These are phyloP conservation scores for Taurulus bubalis DNA, from an alignment of 2,113 vertebrate genomes.

Conservation along the genomic window DNA sequence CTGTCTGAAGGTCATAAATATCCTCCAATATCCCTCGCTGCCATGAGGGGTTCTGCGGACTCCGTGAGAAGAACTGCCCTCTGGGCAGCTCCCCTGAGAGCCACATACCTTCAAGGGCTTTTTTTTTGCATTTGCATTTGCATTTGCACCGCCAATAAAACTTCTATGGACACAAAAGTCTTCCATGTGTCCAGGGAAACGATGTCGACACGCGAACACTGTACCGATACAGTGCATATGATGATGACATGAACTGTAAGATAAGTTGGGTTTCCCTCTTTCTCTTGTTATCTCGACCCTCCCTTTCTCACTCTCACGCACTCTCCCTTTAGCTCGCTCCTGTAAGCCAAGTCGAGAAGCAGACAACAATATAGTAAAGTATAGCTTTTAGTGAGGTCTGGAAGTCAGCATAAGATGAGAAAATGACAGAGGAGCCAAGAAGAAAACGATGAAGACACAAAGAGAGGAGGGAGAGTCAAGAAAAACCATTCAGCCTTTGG, in stretches of 20 bases:
- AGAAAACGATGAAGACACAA: constrained; percentile 36
- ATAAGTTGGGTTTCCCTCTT: neutral
- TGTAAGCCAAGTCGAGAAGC: neutral
- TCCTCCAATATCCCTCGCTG: neutral
- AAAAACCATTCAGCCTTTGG: neutral
- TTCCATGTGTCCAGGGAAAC: neutral
- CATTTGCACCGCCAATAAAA: neutral
- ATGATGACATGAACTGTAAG: neutral
- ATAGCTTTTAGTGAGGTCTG: neutral
- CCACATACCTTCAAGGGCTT: neutral
- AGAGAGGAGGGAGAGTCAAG: neutral
- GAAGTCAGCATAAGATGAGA: constrained; percentile 13
- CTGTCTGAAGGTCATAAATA: constrained; percentile 25
- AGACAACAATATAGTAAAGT: neutral
- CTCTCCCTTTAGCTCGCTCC: neutral
- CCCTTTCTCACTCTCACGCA: too few species aligned
- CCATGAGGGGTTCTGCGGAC: neutral
- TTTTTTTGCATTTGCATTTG: neutral
- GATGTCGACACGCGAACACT: neutral
- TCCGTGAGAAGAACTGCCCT: neutral
- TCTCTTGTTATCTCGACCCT: neutral
- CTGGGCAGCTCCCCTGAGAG: neutral
- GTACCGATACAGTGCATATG: neutral
- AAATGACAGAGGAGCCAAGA: constrained; percentile 8
- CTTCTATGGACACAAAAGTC: neutral